phyloP scores from a whole-genome alignment of 1,140 invertebrate genomes.

The Temnothorax nylanderi region DNA sequence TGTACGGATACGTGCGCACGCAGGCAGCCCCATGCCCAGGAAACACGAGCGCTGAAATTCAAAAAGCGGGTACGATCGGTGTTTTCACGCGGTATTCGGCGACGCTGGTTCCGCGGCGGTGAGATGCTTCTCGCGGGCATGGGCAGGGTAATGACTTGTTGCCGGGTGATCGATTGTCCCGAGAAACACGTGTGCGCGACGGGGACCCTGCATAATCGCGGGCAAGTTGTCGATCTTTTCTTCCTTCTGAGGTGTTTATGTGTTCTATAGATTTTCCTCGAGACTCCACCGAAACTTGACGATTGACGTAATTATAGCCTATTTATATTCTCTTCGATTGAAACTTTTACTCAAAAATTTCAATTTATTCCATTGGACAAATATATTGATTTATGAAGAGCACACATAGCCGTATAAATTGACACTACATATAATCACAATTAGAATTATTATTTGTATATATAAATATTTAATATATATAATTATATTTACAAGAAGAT shows the following conservation, averaged over 20 bases:
- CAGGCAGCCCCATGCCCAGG: conserved; percentile 67
- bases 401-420: no score
- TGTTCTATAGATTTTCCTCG: neutral
- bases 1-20: neutral
- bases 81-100: conserved; percentile 34
- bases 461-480: neutral
- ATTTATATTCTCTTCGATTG: neutral
- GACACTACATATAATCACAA: neutral
- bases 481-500: neutral
- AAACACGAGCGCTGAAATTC: conserved; percentile 56
- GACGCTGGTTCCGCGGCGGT: neutral
- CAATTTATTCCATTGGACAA: neutral
- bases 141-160: conserved; percentile 34
- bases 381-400: neutral
- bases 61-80: conserved; percentile 37
- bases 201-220: neutral
- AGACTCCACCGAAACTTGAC: neutral
- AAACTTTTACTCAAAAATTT: neutral
- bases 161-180: conserved; percentile 41
- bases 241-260: neutral
- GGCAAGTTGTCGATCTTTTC: neutral
- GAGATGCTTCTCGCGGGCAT: conserved; percentile 5
- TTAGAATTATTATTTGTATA: neutral
- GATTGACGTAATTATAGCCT: neutral
- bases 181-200: conserved; percentile 1